Percentiles rank a stretch among this genome's conserved stretches.
Conservation (phyloP, 2,888 invertebrate genomes). For the Melinaea marsaeus region DNA sequence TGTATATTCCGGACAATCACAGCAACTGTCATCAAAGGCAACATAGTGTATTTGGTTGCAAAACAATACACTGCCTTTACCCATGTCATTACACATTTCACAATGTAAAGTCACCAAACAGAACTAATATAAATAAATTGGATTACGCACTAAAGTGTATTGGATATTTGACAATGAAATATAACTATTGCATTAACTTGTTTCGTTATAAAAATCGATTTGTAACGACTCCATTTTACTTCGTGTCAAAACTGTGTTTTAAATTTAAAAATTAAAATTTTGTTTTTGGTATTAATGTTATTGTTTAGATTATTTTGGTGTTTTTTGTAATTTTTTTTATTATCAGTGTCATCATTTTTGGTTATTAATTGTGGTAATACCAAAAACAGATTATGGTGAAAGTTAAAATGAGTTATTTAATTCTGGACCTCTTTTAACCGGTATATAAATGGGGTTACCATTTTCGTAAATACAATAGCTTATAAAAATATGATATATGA, state of each 20-base stretch:
- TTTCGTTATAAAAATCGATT: too few relatives aligned
- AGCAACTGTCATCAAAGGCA: conserved; percentile 32
- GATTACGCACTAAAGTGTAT: too few relatives aligned
- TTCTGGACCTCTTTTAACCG: conserved; percentile 17
- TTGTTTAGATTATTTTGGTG: too few relatives aligned
- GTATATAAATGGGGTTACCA: conserved; percentile 19
- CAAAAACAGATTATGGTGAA: conserved; percentile 21
- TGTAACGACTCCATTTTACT: too few relatives aligned
- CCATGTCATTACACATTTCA: conserved; percentile 12
- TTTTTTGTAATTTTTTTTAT: too few relatives aligned
- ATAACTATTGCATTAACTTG: too few relatives aligned
- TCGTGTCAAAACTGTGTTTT: too few relatives aligned
- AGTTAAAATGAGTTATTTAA: conserved; percentile 16
- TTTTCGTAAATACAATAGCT: conserved; percentile 26
- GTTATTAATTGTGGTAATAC: conserved; percentile 17
- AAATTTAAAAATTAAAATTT: too few relatives aligned
- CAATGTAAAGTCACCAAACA: conserved; percentile 19
- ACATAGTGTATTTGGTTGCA: conserved; percentile 28
- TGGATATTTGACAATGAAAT: too few relatives aligned
- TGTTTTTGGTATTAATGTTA: too few relatives aligned
- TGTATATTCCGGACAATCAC: conserved; percentile 22
- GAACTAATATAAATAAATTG: conserved; percentile 19
- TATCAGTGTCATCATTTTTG: too few relatives aligned
- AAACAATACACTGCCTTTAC: conserved; percentile 22
- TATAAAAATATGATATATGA: conserved; percentile 10